Percentiles rank a stretch among this genome's conserved stretches.
Evolutionary conservation across 2,113 vertebrate genomes (phyloP).

Genomic region (Saccopteryx bilineata): DNA sequence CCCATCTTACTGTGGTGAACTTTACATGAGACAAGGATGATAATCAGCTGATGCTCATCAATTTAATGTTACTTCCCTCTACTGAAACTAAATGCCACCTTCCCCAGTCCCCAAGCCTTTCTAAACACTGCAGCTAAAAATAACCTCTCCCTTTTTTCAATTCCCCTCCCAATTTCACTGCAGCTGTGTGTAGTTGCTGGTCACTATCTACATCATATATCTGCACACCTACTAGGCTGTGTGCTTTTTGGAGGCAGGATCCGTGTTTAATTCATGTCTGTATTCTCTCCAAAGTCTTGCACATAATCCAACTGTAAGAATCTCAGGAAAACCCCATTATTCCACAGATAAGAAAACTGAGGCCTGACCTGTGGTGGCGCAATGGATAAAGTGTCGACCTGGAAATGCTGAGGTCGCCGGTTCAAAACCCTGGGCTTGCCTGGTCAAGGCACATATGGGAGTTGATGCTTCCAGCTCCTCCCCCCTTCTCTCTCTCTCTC

Average conservation of each 20-base stretch:
- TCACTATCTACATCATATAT: too few species aligned
- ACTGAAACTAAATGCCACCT: neutral
- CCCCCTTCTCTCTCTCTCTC: too few species aligned
- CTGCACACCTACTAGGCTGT: neutral
- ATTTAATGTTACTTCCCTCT: neutral
- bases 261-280: neutral
- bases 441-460: too few species aligned
- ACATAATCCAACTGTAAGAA: neutral
- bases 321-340: neutral
- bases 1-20: neutral
- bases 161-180: neutral
- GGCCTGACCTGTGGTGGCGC: too few species aligned
- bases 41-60: neutral
- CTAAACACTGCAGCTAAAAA: neutral
- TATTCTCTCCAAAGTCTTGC: neutral
- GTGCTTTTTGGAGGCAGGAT: neutral
- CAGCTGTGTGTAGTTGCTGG: neutral
- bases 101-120: neutral
- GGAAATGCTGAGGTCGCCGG: too few species aligned
- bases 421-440: too few species aligned
- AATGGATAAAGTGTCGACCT: too few species aligned
- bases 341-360: neutral
- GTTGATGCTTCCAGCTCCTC: too few species aligned
- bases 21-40: neutral
- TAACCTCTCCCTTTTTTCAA: neutral